Evolutionary conservation across 2,797 vertebrate species (phyloP).

Genomic region (Triplophysa yarkandensis): DNA sequence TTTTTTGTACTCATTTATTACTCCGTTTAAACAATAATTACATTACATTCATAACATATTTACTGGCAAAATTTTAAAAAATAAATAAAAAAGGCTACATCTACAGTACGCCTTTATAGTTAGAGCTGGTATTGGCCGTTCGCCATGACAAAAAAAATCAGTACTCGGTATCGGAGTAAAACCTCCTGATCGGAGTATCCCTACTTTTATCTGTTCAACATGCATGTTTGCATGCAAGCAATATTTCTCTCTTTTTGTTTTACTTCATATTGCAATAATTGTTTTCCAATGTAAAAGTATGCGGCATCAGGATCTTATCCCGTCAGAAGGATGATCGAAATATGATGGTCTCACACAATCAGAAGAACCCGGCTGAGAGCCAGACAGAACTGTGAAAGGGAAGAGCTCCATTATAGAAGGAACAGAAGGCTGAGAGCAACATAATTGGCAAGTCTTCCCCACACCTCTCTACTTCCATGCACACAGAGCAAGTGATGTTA

Average conservation of each 20-base stretch:
- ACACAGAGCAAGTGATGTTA: slow-evolving; percentile 65
- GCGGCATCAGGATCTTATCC: slow-evolving; percentile 35
- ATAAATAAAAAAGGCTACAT: too few relatives aligned
- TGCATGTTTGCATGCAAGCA: slow-evolving; percentile 9
- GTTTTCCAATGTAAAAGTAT: slow-evolving; percentile 7
- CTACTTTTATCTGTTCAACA: too few relatives aligned
- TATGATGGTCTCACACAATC: slow-evolving; percentile 34
- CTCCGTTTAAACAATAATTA: too few relatives aligned
- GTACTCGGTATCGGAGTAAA: too few relatives aligned
- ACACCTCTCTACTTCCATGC: slow-evolving; percentile 51
- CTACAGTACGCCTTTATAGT: too few relatives aligned
- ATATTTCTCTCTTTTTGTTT: not conserved
- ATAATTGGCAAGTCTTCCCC: slow-evolving; percentile 68
- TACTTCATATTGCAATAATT: slow-evolving; percentile 3
- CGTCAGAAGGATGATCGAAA: slow-evolving; percentile 33
- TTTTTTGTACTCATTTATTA: too few relatives aligned
- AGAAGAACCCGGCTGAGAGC: slow-evolving; percentile 28
- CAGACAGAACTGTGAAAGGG: slow-evolving; percentile 39
- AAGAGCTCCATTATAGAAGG: slow-evolving; percentile 42
- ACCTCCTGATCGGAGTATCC: too few relatives aligned
- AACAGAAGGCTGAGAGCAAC: slow-evolving; percentile 42
- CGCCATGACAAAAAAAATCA: too few relatives aligned
- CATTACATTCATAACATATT: too few relatives aligned
- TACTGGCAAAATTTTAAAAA: too few relatives aligned
- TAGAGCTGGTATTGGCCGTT: too few relatives aligned